Evolutionary conservation across 2,888 invertebrate species (phyloP).

Genomic region (Phyto melanocephala): DNA sequence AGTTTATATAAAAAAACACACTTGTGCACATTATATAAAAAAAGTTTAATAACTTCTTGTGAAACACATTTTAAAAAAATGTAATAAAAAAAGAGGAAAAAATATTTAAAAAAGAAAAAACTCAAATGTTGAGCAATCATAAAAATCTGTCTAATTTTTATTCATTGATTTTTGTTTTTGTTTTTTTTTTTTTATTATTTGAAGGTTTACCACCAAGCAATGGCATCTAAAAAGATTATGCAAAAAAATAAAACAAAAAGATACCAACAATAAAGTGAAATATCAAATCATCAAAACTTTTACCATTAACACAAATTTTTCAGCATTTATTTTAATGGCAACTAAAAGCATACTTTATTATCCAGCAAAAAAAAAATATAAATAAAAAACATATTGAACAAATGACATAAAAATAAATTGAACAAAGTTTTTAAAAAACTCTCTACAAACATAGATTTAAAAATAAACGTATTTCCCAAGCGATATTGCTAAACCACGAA

Average conservation of each 20-base stretch:
- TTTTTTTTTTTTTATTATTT: background rate
- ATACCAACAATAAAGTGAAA: slow-evolving; percentile 41
- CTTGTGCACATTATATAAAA: background rate
- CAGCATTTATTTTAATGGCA: slow-evolving; percentile 48
- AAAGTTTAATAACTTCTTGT: slow-evolving; percentile 9
- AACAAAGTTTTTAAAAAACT: background rate
- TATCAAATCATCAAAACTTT: slow-evolving; percentile 53
- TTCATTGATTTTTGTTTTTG: slow-evolving; percentile 18
- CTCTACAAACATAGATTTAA: background rate
- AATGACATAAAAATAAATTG: background rate
- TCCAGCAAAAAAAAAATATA: background rate
- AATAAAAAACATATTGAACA: background rate
- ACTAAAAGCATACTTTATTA: background rate
- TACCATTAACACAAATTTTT: slow-evolving; percentile 53
- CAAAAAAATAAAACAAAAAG: background rate
- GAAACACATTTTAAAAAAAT: background rate
- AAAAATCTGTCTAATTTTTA: slow-evolving; percentile 41
- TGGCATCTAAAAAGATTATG: background rate
- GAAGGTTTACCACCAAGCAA: slow-evolving; percentile 30
- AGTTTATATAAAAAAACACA: background rate
- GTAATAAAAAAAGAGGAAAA: background rate
- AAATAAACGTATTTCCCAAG: slow-evolving; percentile 32
- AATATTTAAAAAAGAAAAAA: background rate
- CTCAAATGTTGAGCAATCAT: slow-evolving; percentile 1
- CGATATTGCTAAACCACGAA: slow-evolving; percentile 9